Base-by-base conservation (phyloP, 2,797 vertebrate species). In the Xerus rutilus region DNA sequence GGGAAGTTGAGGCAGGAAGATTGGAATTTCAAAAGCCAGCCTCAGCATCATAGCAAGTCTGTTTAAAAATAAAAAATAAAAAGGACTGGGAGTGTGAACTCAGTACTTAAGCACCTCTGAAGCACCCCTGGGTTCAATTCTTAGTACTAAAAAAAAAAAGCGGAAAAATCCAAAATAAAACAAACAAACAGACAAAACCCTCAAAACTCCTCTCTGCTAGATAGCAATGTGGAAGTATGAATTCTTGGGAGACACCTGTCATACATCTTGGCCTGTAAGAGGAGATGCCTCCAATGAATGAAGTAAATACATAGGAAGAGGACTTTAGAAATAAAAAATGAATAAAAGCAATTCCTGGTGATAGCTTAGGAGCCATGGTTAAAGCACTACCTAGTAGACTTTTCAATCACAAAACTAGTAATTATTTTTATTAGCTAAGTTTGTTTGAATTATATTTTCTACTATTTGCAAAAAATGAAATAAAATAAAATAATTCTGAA, bases 391-490 rank as follows among this genome's bases (percentile, higher is more conserved):
- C 30, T 81, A 45, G 76, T 94, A 93, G 15, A 39, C 43, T 84
- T 76, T 92, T 86, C n/a, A 91, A 11, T 67, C 43, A 43, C 49
- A 15, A 86, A 87, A 72, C 2, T 28, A 84, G 20, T 43, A 79
- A 74, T 88, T 90, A 77, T 72, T 11, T 92, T 81, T 88, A 65
- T 72, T 92, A 79, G 49, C 57, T 91, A 92, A 95, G 28, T 32
- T 85, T 70, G 1, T 67, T 89, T 73, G 70, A 95, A 5, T 81
- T 93, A 43, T 49, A 10, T 88, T 97, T 96, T 93, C 54, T 43
- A 64, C 30, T 73, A 45, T 23, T 57, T 87, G 18, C 45, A 90
- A 85, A 92, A 7, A 82, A 78, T 90, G 2, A 92, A 7, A 82
- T 70, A 92, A 89, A 85, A 92, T 5, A 78, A 78, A 93, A 78